A percentile compares a stretch with the other conserved stretches of the same genome.
Conservation (phyloP, 53 echinoderm and acorn worm species). For the Antedon mediterranea region DNA sequence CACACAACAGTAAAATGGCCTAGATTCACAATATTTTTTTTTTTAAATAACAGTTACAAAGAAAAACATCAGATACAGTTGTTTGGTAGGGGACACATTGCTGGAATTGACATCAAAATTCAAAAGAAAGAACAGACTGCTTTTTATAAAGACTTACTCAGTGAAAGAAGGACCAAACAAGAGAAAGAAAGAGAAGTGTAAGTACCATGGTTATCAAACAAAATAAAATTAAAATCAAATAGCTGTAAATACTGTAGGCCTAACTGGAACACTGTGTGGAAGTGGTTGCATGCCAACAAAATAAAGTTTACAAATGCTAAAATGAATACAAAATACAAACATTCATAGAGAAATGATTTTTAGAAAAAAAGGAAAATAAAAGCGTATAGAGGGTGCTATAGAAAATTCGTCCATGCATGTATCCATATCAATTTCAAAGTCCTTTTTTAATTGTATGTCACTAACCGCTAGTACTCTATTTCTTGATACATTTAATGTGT, state of each 20-base stretch:
- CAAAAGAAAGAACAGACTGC: constrained; percentile 80
- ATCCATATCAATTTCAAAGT: no score
- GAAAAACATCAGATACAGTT: constrained; percentile 84
- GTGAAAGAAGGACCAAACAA: constrained; percentile 53
- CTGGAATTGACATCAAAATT: constrained; percentile 85
- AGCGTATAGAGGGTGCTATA: no score
- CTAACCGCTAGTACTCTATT: not conserved
- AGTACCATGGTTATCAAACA: no score
- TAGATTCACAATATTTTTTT: no score
- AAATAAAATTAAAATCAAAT: no score
- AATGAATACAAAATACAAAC: no score
- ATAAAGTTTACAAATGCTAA: no score
- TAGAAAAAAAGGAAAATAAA: not conserved
- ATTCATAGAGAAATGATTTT: no score
- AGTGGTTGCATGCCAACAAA: no score
- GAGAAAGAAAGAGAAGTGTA: constrained; percentile 93
- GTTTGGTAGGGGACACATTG: constrained; percentile 89
- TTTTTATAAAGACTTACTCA: constrained; percentile 67
- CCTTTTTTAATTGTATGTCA: not conserved
- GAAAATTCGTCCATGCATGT: no score
- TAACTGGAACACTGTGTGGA: no score
- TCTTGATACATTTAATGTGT: not conserved
- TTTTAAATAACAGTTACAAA: constrained; percentile 44
- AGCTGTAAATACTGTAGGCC: no score
- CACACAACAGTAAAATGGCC: not conserved